A percentile compares a stretch with the other conserved stretches of the same genome.
Conservation (phyloP, 2,113 vertebrate species). For the Gallinago media region DNA sequence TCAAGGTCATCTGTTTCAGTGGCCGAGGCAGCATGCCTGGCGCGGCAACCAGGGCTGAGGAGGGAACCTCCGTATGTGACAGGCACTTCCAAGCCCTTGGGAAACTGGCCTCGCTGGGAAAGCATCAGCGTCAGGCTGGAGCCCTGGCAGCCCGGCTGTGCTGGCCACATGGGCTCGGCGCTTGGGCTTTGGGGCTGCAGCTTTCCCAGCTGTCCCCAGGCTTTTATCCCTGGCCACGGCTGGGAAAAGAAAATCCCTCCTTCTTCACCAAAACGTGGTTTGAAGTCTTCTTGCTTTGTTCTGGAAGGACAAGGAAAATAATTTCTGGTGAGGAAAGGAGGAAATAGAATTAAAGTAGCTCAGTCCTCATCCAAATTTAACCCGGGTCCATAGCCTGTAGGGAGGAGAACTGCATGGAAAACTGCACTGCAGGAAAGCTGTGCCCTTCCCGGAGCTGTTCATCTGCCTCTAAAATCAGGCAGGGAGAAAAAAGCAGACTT, state of each 20-base stretch:
- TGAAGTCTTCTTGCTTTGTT: neutral
- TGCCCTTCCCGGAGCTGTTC: neutral
- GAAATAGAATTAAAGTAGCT: slow-evolving; percentile 9
- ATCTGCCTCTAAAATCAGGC: neutral
- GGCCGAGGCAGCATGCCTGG: slow-evolving; percentile 43
- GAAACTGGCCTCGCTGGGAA: neutral
- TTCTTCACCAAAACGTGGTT: neutral
- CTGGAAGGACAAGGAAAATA: neutral
- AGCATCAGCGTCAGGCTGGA: neutral
- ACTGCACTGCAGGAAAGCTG: neutral
- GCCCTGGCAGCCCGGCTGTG: neutral
- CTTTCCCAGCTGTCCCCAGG: neutral
- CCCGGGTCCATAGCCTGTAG: neutral
- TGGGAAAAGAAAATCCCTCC: slow-evolving; percentile 10
- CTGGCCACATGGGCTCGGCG: neutral
- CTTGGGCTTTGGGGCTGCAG: neutral
- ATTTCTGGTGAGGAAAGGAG: neutral
- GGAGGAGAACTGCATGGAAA: neutral
- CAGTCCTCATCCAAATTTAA: neutral
- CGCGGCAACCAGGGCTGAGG: neutral
- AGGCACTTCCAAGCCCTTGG: slow-evolving; percentile 3
- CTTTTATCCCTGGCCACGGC: slow-evolving; percentile 21
- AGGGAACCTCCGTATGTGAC: neutral
- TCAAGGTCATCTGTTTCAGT: slow-evolving; percentile 54
- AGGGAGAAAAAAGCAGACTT: neutral